These are phyloP conservation scores for Drosophila testacea DNA, from an alignment of 2,888 invertebrate species.

Conservation along the genomic window DNA sequence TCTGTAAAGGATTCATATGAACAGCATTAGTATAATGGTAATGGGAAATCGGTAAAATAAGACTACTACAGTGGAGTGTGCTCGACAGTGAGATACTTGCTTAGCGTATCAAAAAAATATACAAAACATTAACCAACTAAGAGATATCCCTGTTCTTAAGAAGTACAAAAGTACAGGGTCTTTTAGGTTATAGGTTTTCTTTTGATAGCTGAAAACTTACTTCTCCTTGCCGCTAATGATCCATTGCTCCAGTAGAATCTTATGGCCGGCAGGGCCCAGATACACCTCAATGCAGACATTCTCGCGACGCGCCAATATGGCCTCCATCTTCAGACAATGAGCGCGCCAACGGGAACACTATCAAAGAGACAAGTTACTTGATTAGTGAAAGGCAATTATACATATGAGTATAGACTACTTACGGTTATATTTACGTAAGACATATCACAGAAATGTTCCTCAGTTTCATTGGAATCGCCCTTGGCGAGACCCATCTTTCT, in stretches of 20 bases:
- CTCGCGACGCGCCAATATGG: slow-evolving; percentile 83
- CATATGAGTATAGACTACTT: slow-evolving; percentile 56
- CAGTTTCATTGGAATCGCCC: slow-evolving; percentile 82
- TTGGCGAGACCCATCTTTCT: slow-evolving; percentile 85
- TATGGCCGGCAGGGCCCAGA: slow-evolving; percentile 84
- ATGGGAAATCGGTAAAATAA: too few species aligned
- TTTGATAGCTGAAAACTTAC: slow-evolving; percentile 64
- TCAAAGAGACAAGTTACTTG: background rate
- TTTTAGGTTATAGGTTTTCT: too few species aligned
- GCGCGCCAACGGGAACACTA: slow-evolving; percentile 85
- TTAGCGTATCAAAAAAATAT: too few species aligned
- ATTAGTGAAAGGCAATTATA: too few species aligned
- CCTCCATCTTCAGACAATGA: slow-evolving; percentile 84
- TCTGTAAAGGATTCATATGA: slow-evolving; percentile 51
- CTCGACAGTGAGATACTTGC: too few species aligned
- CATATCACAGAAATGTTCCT: slow-evolving; percentile 86
- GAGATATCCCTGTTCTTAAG: too few species aligned
- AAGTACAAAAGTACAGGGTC: too few species aligned
- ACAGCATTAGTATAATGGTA: too few species aligned
- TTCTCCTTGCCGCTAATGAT: slow-evolving; percentile 84
- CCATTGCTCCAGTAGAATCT: slow-evolving; percentile 85
- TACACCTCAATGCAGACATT: slow-evolving; percentile 85
- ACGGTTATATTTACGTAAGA: slow-evolving; percentile 85
- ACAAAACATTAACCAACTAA: too few species aligned
- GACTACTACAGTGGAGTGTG: too few species aligned